Percentiles rank a stretch among this genome's conserved stretches.
Conservation (phyloP, 2,797 vertebrate species). For the Artibeus jamaicensis region DNA sequence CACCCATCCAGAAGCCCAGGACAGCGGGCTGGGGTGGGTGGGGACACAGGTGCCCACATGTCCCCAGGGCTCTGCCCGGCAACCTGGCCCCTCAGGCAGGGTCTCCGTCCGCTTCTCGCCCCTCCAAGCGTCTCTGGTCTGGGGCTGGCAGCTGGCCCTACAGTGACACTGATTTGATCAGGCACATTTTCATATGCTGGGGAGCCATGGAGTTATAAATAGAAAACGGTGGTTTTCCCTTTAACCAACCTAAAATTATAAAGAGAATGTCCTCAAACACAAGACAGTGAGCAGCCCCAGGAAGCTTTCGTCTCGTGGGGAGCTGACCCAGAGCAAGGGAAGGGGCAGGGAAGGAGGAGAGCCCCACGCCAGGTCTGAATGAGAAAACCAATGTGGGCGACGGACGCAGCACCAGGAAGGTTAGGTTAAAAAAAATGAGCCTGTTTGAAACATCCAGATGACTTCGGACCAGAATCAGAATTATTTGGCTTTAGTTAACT, state of each 20-base stretch:
- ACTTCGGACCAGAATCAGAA: not conserved
- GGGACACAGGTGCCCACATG: rapidly evolving
- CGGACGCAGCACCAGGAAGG: not conserved
- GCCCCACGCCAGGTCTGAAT: not conserved
- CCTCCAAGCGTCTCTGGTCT: not conserved
- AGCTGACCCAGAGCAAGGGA: not conserved
- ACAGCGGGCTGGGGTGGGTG: rapidly evolving
- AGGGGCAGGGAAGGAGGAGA: not conserved
- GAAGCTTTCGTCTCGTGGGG: not conserved
- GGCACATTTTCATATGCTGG: not conserved
- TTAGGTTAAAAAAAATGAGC: not conserved
- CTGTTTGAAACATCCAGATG: not conserved
- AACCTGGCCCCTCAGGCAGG: rapidly evolving
- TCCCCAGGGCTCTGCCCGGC: too few relatives aligned
- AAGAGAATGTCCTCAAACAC: constrained; percentile 17
- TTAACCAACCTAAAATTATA: constrained; percentile 20
- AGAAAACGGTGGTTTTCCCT: constrained; percentile 11
- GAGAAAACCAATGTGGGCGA: not conserved
- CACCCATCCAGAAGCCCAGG: not conserved
- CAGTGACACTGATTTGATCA: not conserved
- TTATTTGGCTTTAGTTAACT: not conserved
- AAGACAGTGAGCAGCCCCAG: not conserved
- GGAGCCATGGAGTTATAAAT: not conserved
- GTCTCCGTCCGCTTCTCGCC: not conserved
- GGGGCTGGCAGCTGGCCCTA: not conserved